Evolutionary conservation across 2,113 vertebrate genomes (phyloP).

Genomic region (Morone saxatilis): DNA sequence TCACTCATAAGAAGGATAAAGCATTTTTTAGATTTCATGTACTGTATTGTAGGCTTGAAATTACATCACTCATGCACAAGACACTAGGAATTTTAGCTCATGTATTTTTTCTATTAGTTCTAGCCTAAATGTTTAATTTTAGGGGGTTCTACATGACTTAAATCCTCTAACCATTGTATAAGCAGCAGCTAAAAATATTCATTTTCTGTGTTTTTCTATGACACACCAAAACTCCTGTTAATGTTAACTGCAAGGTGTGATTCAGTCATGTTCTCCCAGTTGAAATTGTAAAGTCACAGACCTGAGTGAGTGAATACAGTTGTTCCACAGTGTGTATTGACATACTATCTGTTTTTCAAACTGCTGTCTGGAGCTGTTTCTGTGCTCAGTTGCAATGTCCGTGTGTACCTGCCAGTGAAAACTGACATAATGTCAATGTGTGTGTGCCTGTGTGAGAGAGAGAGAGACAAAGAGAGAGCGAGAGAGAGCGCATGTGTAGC

Average conservation of each 20-base stretch:
- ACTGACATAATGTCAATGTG: slow-evolving; percentile 67
- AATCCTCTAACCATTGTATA: slow-evolving; percentile 49
- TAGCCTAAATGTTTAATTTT: slow-evolving; percentile 75
- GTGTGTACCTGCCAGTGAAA: slow-evolving; percentile 55
- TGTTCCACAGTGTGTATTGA: slow-evolving; percentile 53
- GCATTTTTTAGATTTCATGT: not conserved
- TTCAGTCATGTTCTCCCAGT: slow-evolving; percentile 40
- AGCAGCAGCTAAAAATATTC: slow-evolving; percentile 70
- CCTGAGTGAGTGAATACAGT: slow-evolving; percentile 51
- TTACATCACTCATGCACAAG: slow-evolving; percentile 4
- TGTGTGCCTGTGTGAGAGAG: slow-evolving; percentile 17
- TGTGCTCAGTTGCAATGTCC: slow-evolving; percentile 66
- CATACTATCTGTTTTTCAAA: slow-evolving; percentile 70
- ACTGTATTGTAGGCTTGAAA: slow-evolving; percentile 13
- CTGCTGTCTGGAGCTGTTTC: slow-evolving; percentile 62
- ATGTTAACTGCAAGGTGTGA: slow-evolving; percentile 45
- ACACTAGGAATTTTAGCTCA: slow-evolving; percentile 24
- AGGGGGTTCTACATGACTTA: slow-evolving; percentile 65
- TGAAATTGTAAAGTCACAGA: slow-evolving; percentile 57
- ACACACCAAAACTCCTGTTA: slow-evolving; percentile 47
- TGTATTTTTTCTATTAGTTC: slow-evolving; percentile 47
- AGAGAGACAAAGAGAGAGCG: too few species aligned
- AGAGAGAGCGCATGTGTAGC: slow-evolving; percentile 50
- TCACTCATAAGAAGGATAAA: not conserved
- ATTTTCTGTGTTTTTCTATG: slow-evolving; percentile 56